Base-by-base conservation (phyloP, 2,888 invertebrate genomes). In the Tiliacea aurago region DNA sequence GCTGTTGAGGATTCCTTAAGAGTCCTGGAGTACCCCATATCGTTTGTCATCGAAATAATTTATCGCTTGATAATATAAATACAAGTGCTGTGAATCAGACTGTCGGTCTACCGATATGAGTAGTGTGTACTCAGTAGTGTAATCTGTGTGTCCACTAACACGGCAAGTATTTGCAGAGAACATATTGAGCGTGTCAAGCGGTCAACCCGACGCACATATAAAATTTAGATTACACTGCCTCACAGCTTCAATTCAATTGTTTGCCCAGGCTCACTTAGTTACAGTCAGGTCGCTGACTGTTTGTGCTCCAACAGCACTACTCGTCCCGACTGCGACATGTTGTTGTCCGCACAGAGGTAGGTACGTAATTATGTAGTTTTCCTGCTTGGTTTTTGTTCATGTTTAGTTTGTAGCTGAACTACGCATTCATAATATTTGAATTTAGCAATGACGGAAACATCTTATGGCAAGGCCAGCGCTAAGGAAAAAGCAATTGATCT, bases 131-230 rank as follows among this genome's bases (percentile, higher is more conserved):
- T n/a, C n/a, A 41, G 43, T 69, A 11, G 53, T 53, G 51, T 61
- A 55, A 68, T 45, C 53, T 55, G 18, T 63, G 9, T 73, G 47
- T 55, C 28, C 56, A 61, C 43, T 65, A 49, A 33, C 41, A n/a
- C 33, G 65, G 13, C 45, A 53, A 55, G 51, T 78, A 73, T 72
- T 74, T 80, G 73, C 66, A 10, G 41, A 56, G 59, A 56, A 56
- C 75, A 84, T 66, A 76, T 84, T 85, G 66, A 28, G 58, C 64
- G 64, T 68, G 73, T 73, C 63, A 65, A 53, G 53, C 59, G 58
- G 23, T 47, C 43, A n/a, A 20, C 43, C 62, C 76, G 49, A 9
- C 56, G 74, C 67, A 49, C 28, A 28, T 28, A 28, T 28, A 83
- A 85, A 70, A 83, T 74, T 76, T 69, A 55, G 15, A 20, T 65